A percentile compares a stretch with the other conserved stretches of the same genome.
Evolutionary conservation across 2,113 vertebrate species (phyloP).

Genomic region (Psephotus haematonotus): DNA sequence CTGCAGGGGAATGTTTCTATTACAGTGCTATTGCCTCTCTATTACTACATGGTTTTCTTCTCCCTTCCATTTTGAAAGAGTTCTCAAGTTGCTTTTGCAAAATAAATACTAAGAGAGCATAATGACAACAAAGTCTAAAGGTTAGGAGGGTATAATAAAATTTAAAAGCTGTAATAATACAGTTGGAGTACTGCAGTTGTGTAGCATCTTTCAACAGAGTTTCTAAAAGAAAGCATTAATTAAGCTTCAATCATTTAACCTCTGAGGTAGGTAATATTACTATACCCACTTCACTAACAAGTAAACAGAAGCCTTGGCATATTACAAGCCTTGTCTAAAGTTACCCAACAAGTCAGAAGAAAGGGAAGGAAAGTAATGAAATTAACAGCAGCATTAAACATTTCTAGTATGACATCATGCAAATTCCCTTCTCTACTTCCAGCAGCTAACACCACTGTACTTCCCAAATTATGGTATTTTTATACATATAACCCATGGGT

Average conservation of each 20-base stretch:
- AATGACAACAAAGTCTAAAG: neutral
- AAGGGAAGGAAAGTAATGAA: neutral
- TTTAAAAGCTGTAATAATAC: neutral
- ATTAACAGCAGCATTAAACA: neutral
- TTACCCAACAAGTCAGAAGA: neutral
- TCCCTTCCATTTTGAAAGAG: neutral
- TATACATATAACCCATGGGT: neutral
- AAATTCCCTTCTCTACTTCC: neutral
- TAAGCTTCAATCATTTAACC: constrained; percentile 36
- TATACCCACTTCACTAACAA: neutral
- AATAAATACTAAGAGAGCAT: neutral
- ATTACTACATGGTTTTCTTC: neutral
- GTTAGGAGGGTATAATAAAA: neutral
- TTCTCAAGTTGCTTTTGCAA: neutral
- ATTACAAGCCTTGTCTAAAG: neutral
- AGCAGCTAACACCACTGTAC: neutral
- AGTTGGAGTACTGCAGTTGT: neutral
- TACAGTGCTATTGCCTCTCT: neutral
- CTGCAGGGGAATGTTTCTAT: neutral
- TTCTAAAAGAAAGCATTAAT: constrained; percentile 30
- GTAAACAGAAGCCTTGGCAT: neutral
- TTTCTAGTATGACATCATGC: neutral
- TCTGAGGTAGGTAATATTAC: constrained; percentile 14
- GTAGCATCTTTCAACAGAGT: neutral
- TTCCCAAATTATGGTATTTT: neutral